Base-by-base conservation (phyloP, 2,888 invertebrate genomes). In the Pseudococcus jackbeardsleyi region DNA sequence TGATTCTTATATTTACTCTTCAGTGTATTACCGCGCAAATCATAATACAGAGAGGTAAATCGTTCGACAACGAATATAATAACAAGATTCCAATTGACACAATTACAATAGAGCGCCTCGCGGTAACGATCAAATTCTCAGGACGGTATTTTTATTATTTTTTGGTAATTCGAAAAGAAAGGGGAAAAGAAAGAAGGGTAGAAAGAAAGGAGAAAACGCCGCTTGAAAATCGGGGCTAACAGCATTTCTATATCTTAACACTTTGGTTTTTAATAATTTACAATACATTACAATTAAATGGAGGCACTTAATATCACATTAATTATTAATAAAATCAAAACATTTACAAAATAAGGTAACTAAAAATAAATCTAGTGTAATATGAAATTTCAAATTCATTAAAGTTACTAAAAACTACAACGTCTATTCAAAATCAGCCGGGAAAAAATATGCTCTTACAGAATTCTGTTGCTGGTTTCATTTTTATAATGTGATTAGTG, bases 271-370 rank as follows among this genome's bases (percentile, higher is more conserved):
- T 82, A 33, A 42, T 19, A 82, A 82, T 33, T 82, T 82, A 82
- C 46, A 82, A 82, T 82, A 82, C 19, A 46, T 82, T 77, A 77
- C 39, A 79, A 87, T 88, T 88, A 82, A 88, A 68, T 79, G 88
- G 88, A 88, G 88, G 88, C 88, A 88, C 88, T 88, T 88, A 88
- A 88, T 88, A 88, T 88, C 88, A 88, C 88, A 88, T 88, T 88
- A 88, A 88, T 88, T 88, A 48, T 50, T 77, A 86, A 72, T 33
- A 72, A 86, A 86, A 86, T 86, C 88, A 42, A 88, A 77, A 82
- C 79, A 79, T 86, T 72, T 82, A 82, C 79, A 85, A 17, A 87
- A 82, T 48, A 59, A 88, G 88, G 88, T 88, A 88, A 88, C 88
- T 88, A 88, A 88, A 33, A 59, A 68, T 22, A 42, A 68, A 42